These are phyloP conservation scores for Siderastrea radians DNA, from an alignment of 92 coral and sea anemone species.

Conservation along the genomic window DNA sequence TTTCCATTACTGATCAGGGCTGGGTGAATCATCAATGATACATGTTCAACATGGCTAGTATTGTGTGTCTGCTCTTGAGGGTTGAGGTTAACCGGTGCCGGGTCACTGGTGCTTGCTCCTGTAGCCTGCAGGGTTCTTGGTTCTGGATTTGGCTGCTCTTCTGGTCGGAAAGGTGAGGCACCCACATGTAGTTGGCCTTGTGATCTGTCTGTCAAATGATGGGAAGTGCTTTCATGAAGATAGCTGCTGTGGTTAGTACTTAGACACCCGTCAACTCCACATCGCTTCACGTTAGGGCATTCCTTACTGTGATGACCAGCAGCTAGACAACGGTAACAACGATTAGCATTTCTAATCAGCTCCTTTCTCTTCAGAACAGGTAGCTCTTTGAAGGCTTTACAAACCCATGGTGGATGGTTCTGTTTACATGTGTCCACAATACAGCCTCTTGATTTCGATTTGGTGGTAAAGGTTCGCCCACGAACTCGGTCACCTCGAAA, in stretches of 20 bases:
- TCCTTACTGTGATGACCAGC: constrained; percentile 53
- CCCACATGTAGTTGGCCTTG: background rate
- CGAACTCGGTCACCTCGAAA: constrained; percentile 6
- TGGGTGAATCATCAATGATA: constrained; percentile 24
- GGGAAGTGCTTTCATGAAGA: constrained; percentile 29
- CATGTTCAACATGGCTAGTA: background rate
- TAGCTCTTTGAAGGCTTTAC: constrained; percentile 47
- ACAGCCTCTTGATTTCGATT: constrained; percentile 24
- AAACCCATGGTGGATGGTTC: constrained; percentile 65
- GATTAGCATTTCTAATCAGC: constrained; percentile 30
- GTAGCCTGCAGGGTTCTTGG: background rate
- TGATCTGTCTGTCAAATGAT: background rate
- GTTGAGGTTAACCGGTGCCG: background rate
- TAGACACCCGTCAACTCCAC: constrained; percentile 48
- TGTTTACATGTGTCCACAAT: constrained; percentile 48
- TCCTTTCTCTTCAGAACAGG: constrained; percentile 52
- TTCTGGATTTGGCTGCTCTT: background rate
- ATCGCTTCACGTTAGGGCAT: constrained; percentile 30
- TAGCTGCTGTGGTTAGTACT: constrained; percentile 49
- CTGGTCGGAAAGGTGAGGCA: background rate
- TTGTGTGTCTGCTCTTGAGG: constrained; percentile 1
- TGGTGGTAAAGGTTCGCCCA: constrained; percentile 33
- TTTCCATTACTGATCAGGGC: constrained; percentile 15
- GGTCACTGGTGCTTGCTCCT: background rate
- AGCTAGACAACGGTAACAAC: constrained; percentile 57